Evolutionary conservation across 2,888 invertebrate genomes (phyloP).

Genomic region (Alloplasta piceator): DNA sequence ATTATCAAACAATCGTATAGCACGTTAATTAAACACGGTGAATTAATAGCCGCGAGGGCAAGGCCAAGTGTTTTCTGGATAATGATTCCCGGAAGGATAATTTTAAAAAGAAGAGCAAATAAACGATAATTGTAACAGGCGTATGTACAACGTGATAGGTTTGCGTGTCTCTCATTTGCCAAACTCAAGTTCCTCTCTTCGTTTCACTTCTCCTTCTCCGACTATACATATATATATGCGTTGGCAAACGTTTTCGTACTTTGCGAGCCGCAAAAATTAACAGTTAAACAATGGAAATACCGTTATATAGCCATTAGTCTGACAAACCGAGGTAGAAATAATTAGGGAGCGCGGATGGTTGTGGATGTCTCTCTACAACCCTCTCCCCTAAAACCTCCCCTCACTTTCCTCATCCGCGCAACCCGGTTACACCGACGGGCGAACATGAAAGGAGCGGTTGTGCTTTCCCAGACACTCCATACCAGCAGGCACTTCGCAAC

Average conservation of each 20-base stretch:
- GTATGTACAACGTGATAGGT: conserved; percentile 60
- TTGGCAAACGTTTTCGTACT: conserved; percentile 64
- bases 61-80: no score
- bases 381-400: conserved; percentile 27
- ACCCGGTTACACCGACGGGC: conserved; percentile 73
- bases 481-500: conserved; percentile 72
- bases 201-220: conserved; percentile 10
- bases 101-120: conserved; percentile 25
- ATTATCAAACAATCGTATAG: no score
- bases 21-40: no score
- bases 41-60: no score
- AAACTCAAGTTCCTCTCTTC: not conserved
- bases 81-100: not conserved
- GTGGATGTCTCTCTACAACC: conserved; percentile 43
- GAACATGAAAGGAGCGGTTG: conserved; percentile 79
- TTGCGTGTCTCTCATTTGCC: conserved; percentile 63
- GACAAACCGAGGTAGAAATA: conserved; percentile 76
- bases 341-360: conserved; percentile 68
- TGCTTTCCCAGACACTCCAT: conserved; percentile 77
- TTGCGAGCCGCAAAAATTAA: conserved; percentile 77
- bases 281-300: conserved; percentile 78
- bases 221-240: not conserved
- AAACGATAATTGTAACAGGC: conserved; percentile 72
- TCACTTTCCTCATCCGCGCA: conserved; percentile 60
- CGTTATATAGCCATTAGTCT: conserved; percentile 75